These are phyloP conservation scores for Helostoma temminkii DNA, from an alignment of 2,797 vertebrate species.

Conservation along the genomic window DNA sequence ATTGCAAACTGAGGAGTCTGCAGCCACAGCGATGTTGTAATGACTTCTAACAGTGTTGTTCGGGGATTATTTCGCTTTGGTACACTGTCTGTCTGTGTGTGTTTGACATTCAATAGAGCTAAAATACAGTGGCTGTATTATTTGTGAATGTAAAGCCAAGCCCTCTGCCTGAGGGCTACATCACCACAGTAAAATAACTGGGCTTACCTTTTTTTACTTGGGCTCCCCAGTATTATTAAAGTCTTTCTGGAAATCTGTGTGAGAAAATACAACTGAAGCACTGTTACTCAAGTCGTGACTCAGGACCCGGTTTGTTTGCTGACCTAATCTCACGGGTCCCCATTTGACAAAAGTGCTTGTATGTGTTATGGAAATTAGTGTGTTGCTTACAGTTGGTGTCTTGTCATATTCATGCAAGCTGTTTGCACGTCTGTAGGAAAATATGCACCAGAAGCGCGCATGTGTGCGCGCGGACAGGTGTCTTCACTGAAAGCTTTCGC, in stretches of 20 bases:
- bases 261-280: constrained; percentile 3
- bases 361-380: not conserved
- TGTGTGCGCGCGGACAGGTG: not conserved
- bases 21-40: constrained; percentile 8
- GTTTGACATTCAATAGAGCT: constrained; percentile 6
- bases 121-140: constrained; percentile 2
- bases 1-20: not conserved
- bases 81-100: constrained; percentile 1
- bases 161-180: not conserved
- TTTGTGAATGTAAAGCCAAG: constrained; percentile 6
- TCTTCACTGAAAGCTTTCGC: not conserved
- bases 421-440: constrained; percentile 2
- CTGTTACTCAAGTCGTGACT: not conserved
- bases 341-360: not conserved
- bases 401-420: not conserved
- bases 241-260: not conserved
- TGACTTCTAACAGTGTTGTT: constrained; percentile 18
- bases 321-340: not conserved
- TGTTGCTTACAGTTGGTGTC: not conserved
- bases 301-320: not conserved
- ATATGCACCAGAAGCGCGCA: not conserved
- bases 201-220: not conserved
- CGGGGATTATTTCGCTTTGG: constrained; percentile 9
- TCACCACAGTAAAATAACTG: not conserved
- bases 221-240: not conserved